Conservation (phyloP, 92 coral and sea anemone species). For the Zoanthus sociatus region DNA sequence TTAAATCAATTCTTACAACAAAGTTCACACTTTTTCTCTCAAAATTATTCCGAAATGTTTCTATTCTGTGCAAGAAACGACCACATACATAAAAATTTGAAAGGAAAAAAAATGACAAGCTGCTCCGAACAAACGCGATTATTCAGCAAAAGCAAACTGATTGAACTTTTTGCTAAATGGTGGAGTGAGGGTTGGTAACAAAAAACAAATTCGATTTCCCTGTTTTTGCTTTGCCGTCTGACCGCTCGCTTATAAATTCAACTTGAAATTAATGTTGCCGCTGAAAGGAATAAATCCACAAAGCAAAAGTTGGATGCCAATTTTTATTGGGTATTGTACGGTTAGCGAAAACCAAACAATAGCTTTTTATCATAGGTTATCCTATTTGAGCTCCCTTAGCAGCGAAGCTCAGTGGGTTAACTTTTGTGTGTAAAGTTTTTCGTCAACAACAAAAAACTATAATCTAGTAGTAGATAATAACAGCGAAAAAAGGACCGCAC, state of each 20-base stretch:
- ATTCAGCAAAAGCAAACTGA: constrained; percentile 10
- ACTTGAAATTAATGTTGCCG: constrained; percentile 17
- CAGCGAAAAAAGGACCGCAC: not conserved
- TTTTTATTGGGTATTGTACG: constrained; percentile 20
- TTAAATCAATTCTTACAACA: not conserved
- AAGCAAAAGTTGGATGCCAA: constrained; percentile 1
- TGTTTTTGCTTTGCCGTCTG: constrained; percentile 11
- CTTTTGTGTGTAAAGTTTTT: constrained; percentile 29
- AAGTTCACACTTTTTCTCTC: not conserved
- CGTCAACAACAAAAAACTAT: constrained; percentile 40
- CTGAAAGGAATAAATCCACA: not conserved
- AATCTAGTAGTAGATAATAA: constrained; percentile 27
- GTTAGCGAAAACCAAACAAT: constrained; percentile 19
- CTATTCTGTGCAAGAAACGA: constrained; percentile 1
- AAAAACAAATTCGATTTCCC: constrained; percentile 11
- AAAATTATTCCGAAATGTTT: not conserved
- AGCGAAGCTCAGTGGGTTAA: constrained; percentile 40
- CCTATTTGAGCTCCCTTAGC: constrained; percentile 21
- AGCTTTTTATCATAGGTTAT: constrained; percentile 27
- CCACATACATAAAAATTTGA: not conserved
- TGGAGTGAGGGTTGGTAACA: not conserved
- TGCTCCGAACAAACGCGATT: constrained; percentile 3
- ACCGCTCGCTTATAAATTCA: not conserved
- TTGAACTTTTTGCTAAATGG: constrained; percentile 6
- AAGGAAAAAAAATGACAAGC: not conserved